These are phyloP conservation scores for Hippocampus zosterae DNA, from an alignment of 2,113 vertebrate species.

Conservation along the genomic window DNA sequence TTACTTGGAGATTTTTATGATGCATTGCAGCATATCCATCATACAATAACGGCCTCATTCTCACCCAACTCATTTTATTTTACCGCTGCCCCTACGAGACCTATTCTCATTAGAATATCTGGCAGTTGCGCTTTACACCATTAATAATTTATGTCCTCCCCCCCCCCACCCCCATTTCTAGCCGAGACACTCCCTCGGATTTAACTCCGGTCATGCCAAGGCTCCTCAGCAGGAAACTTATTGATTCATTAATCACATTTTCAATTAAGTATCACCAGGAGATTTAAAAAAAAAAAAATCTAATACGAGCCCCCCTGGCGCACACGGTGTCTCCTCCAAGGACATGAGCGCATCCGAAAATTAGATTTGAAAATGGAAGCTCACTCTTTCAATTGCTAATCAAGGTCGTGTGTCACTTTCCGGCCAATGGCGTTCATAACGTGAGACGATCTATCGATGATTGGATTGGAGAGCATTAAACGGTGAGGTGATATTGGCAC, in stretches of 20 bases:
- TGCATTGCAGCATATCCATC: slow-evolving; percentile 30
- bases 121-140: slow-evolving; percentile 35
- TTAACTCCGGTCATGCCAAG: neutral
- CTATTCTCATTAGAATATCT: slow-evolving; percentile 49
- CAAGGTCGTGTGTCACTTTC: slow-evolving; percentile 62
- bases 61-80: slow-evolving; percentile 17
- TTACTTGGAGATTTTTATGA: slow-evolving; percentile 37
- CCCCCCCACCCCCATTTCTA: too few species aligned
- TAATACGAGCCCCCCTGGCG: slow-evolving; percentile 29
- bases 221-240: slow-evolving; percentile 19
- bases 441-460: slow-evolving; percentile 45
- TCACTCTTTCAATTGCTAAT: slow-evolving; percentile 48
- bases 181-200: slow-evolving; percentile 19
- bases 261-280: slow-evolving; percentile 45
- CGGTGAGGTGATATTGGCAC: slow-evolving; percentile 30
- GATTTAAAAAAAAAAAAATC: slow-evolving; percentile 11
- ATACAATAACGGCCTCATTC: slow-evolving; percentile 31
- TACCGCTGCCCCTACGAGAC: slow-evolving; percentile 12
- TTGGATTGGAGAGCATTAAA: slow-evolving; percentile 50
- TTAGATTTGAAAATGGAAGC: slow-evolving; percentile 31
- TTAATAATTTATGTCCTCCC: slow-evolving; percentile 57
- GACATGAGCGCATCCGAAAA: slow-evolving; percentile 45
- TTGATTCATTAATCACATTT: slow-evolving; percentile 53
- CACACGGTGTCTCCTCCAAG: slow-evolving; percentile 38
- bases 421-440: slow-evolving; percentile 43